A percentile compares a stretch with the other conserved stretches of the same genome.
Conservation (phyloP, 2,797 vertebrate genomes). For the Clarias fuscus region DNA sequence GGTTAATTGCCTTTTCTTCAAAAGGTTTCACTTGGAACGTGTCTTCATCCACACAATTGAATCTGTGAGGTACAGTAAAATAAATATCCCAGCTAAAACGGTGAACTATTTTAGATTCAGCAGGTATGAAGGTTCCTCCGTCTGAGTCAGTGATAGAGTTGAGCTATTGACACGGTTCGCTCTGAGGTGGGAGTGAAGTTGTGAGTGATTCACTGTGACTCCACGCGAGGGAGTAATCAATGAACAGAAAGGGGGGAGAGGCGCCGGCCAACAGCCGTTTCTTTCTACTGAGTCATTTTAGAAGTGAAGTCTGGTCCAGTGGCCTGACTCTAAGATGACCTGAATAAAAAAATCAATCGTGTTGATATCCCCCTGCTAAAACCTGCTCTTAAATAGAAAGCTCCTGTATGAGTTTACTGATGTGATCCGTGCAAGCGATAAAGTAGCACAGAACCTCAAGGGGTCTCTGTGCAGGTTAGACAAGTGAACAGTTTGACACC, state of each 20-base stretch:
- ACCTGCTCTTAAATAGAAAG: constrained; percentile 41
- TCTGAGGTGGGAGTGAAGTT: constrained; percentile 26
- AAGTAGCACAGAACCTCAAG: constrained; percentile 9
- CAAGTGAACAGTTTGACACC: too few relatives aligned
- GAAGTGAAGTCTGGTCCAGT: constrained; percentile 14
- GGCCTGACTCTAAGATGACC: constrained; percentile 36
- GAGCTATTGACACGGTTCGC: constrained; percentile 27
- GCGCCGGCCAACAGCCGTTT: constrained; percentile 18
- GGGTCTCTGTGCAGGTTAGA: neutral
- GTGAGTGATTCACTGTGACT: constrained; percentile 40
- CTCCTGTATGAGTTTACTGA: neutral
- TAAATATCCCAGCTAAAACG: neutral
- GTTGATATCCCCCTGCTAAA: constrained; percentile 22
- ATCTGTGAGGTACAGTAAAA: neutral
- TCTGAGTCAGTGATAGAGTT: constrained; percentile 7
- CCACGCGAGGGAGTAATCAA: constrained; percentile 38
- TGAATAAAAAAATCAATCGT: constrained; percentile 31
- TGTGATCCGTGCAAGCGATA: neutral
- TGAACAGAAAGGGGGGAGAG: constrained; percentile 32
- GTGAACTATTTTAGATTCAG: constrained; percentile 5
- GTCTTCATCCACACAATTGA: neutral
- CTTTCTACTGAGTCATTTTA: constrained; percentile 18
- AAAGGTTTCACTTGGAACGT: neutral
- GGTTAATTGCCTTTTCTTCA: neutral
- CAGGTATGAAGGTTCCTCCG: neutral